Conservation (phyloP, 2,797 vertebrate genomes). For the Eleutherodactylus coqui region DNA sequence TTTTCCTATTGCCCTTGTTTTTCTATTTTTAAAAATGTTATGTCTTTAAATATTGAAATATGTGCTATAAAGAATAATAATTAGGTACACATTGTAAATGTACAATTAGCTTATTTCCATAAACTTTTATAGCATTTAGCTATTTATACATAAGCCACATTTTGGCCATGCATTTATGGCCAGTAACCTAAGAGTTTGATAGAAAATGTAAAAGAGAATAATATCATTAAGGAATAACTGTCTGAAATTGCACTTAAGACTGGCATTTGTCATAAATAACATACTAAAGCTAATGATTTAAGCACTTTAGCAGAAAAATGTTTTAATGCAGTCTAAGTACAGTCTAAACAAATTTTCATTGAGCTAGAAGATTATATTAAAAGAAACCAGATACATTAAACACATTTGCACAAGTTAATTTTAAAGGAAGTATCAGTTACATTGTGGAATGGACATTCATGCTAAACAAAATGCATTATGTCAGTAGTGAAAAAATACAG, state of each 20-base stretch:
- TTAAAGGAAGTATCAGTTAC: constrained; percentile 33
- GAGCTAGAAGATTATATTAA: constrained; percentile 45
- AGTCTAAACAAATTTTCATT: constrained; percentile 52
- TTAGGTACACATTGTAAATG: neutral
- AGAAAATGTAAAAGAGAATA: constrained; percentile 21
- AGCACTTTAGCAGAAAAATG: constrained; percentile 43
- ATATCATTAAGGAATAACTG: constrained; percentile 45
- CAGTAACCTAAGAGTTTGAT: neutral
- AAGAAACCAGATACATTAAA: constrained; percentile 50
- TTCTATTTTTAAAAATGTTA: neutral
- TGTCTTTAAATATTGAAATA: constrained; percentile 4
- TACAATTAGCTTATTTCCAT: neutral
- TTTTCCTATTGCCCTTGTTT: neutral
- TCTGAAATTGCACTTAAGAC: constrained; percentile 47
- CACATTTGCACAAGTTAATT: constrained; percentile 48
- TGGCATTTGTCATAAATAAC: constrained; percentile 56
- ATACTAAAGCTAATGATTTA: constrained; percentile 39
- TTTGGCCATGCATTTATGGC: constrained; percentile 9
- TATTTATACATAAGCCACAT: constrained; percentile 19
- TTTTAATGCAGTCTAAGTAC: constrained; percentile 49
- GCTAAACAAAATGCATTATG: constrained; percentile 35
- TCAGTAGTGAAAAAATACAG: neutral
- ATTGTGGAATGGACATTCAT: constrained; percentile 34
- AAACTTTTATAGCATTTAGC: neutral
- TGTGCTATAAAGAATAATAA: neutral